phyloP scores from a whole-genome alignment of 1,140 invertebrate species.

The Cardiocondyla obscurior region DNA sequence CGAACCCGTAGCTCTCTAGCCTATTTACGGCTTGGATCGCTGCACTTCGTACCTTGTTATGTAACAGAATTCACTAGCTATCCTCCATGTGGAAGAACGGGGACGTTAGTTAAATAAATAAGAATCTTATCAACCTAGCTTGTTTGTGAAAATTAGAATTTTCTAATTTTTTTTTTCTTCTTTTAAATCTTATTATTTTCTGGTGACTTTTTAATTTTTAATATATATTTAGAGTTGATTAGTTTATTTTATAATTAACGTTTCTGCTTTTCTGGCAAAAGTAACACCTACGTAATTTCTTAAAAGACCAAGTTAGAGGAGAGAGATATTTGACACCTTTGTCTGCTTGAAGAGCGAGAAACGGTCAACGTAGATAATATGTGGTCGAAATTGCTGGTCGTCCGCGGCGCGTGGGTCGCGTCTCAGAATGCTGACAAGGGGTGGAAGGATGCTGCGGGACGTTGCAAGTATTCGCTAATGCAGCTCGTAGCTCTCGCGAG shows the following conservation, averaged over 20 bases:
- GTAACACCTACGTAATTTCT: background rate
- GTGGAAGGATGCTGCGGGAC: slow-evolving; percentile 11
- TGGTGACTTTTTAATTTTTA: background rate
- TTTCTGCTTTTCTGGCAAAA: background rate
- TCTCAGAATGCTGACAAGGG: slow-evolving; percentile 70
- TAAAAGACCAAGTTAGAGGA: background rate
- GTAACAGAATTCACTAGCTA: slow-evolving; percentile 1
- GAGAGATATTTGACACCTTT: background rate
- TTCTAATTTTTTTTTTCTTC: too few species aligned
- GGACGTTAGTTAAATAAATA: background rate
- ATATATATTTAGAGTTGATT: background rate
- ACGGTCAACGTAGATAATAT: slow-evolving; percentile 65
- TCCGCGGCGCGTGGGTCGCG: slow-evolving; percentile 50
- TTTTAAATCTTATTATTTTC: too few species aligned
- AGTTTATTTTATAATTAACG: background rate
- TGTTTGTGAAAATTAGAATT: background rate
- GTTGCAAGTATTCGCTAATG: slow-evolving; percentile 75
- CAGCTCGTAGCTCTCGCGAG: slow-evolving; percentile 74
- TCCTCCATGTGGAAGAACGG: background rate
- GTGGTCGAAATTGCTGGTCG: slow-evolving; percentile 58
- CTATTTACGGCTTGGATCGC: slow-evolving; percentile 27
- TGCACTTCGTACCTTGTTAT: slow-evolving; percentile 58
- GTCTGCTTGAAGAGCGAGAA: background rate
- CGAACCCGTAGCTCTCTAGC: slow-evolving; percentile 20
- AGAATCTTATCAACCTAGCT: too few species aligned